Base-by-base conservation (phyloP, 2,113 vertebrate genomes). In the Benitochromis conjunctus region DNA sequence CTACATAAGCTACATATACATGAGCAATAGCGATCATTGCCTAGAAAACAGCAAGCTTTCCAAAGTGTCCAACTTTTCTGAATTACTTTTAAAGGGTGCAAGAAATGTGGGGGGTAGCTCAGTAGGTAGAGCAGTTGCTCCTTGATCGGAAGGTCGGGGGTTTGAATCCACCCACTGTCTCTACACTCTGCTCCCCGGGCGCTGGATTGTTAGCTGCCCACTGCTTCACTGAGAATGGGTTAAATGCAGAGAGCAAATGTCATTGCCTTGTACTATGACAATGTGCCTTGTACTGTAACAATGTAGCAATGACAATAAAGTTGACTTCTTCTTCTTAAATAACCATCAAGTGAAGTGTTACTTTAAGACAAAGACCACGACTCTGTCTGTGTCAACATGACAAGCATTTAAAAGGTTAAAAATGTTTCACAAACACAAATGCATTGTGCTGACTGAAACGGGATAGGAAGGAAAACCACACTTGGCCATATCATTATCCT, bases 391-490 rank as follows among this genome's bases (percentile, higher is more conserved):
- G 51, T 88, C 80, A 74, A 78, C 81, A n/a, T 29, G 34, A 76
- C 36, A 46, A 34, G n/a, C 58, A 77, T 60, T 89, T 57, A 78
- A 69, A 74, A 18, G 51, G 31, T 24, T 62, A 26, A 83, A 88
- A 86, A 80, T 11, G 7, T 12, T 80, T 53, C 81, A 38, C 54
- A 34, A 84, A 84, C 57, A 82, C 43, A 71, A 64, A 66, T 26
- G 18, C 4, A 21, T 6, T 6, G 19, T 0, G 26, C 4, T 84
- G 88, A 90, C 81, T 82, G 64, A 85, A 88, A 76, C 2, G 56
- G 36, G 43, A 26, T 82, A 84, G 85, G 83, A 92, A 90, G 91
- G 87, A 92, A 91, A 83, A 79, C 4, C 74, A 66, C 82, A 85
- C 69, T 90, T 83, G 1, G n/a, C 48, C 88, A 58, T 11, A 88